Evolutionary conservation across 1,140 invertebrate genomes (phyloP).

Genomic region (Platyura marginata): DNA sequence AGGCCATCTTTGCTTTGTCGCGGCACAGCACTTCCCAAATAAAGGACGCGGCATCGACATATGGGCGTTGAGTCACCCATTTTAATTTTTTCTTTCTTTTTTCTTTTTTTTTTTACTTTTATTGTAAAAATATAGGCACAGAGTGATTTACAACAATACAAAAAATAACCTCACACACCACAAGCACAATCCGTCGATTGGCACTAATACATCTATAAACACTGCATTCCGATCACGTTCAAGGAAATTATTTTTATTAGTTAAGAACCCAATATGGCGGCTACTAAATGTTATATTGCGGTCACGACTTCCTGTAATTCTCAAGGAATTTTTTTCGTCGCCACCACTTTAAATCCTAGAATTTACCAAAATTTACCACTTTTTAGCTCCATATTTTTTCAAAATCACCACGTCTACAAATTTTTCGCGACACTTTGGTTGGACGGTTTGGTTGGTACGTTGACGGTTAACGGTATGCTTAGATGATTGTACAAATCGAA

Average conservation of each 20-base stretch:
- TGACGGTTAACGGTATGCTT: not conserved
- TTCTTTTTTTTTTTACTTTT: not conserved
- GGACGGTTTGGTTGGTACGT: not conserved
- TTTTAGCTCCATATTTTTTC: not conserved
- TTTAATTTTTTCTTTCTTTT: not conserved
- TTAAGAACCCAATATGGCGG: not conserved
- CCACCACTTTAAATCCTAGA: no score
- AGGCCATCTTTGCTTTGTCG: slow-evolving; percentile 95
- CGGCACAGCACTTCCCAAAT: slow-evolving; percentile 92
- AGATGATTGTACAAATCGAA: not conserved
- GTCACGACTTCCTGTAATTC: no score
- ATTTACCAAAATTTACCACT: no score
- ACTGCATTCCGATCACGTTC: slow-evolving; percentile 2
- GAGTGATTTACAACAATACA: not conserved
- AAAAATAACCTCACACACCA: not conserved
- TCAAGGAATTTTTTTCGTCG: no score
- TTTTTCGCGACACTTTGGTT: not conserved
- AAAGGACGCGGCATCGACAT: slow-evolving; percentile 91
- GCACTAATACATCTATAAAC: not conserved
- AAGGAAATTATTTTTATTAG: not conserved
- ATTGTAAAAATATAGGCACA: not conserved
- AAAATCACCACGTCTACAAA: not conserved
- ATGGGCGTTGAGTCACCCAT: slow-evolving; percentile 66
- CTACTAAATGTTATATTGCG: not conserved
- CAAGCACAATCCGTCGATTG: not conserved